These are phyloP conservation scores for Brachirus orientalis DNA, from an alignment of 2,113 vertebrate genomes.

Conservation along the genomic window DNA sequence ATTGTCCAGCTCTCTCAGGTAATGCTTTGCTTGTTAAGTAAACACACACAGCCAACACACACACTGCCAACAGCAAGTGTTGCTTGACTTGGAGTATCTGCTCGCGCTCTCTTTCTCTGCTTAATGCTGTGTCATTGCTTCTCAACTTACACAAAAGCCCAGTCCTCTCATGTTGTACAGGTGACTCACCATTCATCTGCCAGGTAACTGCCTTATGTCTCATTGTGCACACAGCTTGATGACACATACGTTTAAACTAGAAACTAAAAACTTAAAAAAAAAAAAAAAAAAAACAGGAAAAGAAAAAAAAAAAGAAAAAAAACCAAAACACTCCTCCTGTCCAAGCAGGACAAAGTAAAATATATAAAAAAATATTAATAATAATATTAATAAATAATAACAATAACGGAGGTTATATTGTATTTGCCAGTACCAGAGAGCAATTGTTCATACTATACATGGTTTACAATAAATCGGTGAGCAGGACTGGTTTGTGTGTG, in stretches of 20 bases:
- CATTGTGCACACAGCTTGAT: conserved; percentile 4
- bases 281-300: no score
- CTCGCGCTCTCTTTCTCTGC: not conserved
- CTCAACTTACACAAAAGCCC: conserved; percentile 56
- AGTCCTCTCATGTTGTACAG: conserved; percentile 47
- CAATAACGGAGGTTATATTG: not conserved
- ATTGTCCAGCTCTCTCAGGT: conserved; percentile 45
- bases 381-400: not conserved
- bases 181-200: conserved; percentile 56
- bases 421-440: not conserved
- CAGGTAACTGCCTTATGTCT: conserved; percentile 36
- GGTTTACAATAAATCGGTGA: no score
- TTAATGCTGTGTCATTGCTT: conserved; percentile 56
- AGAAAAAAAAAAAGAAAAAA: not conserved
- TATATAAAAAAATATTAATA: not conserved
- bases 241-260: not conserved
- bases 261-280: no score
- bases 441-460: conserved; percentile 13
- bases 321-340: not conserved
- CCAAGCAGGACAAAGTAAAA: not conserved
- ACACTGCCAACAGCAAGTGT: conserved; percentile 32
- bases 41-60: conserved; percentile 39
- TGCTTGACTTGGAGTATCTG: conserved; percentile 44
- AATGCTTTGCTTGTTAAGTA: conserved; percentile 59
- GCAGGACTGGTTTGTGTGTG: not conserved